Base-by-base conservation (phyloP, 2,797 vertebrate species). In the Megalops cyprinoides region DNA sequence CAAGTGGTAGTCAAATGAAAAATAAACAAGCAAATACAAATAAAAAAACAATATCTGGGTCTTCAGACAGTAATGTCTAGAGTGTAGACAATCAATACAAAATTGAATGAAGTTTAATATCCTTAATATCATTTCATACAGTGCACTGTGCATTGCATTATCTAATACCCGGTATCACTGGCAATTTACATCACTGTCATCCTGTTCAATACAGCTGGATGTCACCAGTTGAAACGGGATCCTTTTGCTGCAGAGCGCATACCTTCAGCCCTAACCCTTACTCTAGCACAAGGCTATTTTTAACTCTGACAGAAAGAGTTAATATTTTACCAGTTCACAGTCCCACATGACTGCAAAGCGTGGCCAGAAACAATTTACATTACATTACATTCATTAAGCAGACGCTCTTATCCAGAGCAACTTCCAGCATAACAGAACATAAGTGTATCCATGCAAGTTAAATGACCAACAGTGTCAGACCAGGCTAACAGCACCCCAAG, bases 21-120 rank as follows among this genome's bases (percentile, higher is more conserved):
- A n/a, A n/a, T n/a, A n/a, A n/a, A n/a, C n/a, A n/a, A n/a, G n/a
- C n/a, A n/a, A 20, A 34, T 4, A 4, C 28, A 34, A 20, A 39
- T 37, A 67, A 34, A 4, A 9, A 31, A 34, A 12, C 60, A 31
- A 62, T 6, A 62, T 31, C 60, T 31, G 34, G 15, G 31, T 20
- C 31, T 15, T 31, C 3, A 31, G 15, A 34, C 5, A 65, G 25
- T 12, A 34, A 65, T 4, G 60, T 65, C 60, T 65, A 42, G 12
- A 81, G 10, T 55, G 1, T 60, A 46, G 42, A 69, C 60, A 77
- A 4, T 49, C 10, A 65, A n/a, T n/a, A n/a, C 37, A 25, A 2
- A 42, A 56, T 31, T 51, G 39, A 42, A 79, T 83, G 46, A n/a
- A 87, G 39, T 75, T 84, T 88, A 4, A 3, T 18, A 18, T 10